Evolutionary conservation across 2,888 invertebrate genomes (phyloP).

Genomic region (Dichetophora obliterata): DNA sequence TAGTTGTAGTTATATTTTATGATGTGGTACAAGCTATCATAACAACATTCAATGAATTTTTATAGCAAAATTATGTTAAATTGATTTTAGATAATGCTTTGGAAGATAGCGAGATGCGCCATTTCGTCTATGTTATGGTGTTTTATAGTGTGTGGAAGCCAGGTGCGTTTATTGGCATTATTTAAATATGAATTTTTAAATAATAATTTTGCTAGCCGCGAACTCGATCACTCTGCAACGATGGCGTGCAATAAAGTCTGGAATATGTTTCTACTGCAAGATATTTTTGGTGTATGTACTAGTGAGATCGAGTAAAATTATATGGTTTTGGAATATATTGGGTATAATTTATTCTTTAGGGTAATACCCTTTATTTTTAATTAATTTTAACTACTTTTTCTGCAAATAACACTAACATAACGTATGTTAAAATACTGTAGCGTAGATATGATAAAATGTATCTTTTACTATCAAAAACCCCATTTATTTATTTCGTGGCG

Average conservation of each 20-base stretch:
- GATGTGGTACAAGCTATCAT: conserved; percentile 44
- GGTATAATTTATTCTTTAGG: too few relatives aligned
- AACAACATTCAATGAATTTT: conserved; percentile 54
- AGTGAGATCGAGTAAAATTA: too few relatives aligned
- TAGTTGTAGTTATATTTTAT: not conserved
- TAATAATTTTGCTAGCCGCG: not conserved
- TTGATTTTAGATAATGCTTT: not conserved
- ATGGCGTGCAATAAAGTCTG: not conserved
- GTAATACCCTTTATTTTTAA: too few relatives aligned
- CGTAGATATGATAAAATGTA: too few relatives aligned
- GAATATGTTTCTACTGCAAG: not conserved
- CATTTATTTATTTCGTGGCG: too few relatives aligned
- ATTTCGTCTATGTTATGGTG: not conserved
- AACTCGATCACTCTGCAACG: not conserved
- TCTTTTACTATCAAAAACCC: too few relatives aligned
- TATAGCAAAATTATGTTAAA: conserved; percentile 54
- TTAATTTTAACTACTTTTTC: too few relatives aligned
- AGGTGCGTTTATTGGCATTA: not conserved
- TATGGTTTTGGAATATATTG: too few relatives aligned
- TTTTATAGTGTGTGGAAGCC: not conserved
- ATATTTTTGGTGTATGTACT: too few relatives aligned
- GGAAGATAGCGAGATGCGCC: not conserved
- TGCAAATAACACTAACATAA: too few relatives aligned
- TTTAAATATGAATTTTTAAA: conserved; percentile 3
- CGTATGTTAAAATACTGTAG: too few relatives aligned